These are phyloP conservation scores for Ophion costatus DNA, from an alignment of 2,888 invertebrate genomes.

Conservation along the genomic window DNA sequence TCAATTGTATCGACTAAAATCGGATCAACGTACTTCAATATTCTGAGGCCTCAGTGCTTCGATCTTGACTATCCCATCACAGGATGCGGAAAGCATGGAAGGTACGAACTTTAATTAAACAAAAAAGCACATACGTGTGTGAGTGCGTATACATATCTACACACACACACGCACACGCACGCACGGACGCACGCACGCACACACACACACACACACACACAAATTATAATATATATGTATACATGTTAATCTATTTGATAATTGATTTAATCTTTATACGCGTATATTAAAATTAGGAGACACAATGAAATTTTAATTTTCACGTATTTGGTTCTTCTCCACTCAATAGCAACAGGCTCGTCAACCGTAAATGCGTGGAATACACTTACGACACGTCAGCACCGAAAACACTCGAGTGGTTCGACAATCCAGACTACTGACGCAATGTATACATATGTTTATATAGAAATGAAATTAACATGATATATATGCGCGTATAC, in stretches of 20 bases:
- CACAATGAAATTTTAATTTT: background rate
- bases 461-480: background rate
- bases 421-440: conserved; percentile 82
- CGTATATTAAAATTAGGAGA: background rate
- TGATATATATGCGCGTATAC: background rate
- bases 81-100: conserved; percentile 67
- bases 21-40: conserved; percentile 90
- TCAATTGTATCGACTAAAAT: conserved; percentile 86
- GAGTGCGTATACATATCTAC: background rate
- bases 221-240: too few relatives aligned
- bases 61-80: conserved; percentile 77
- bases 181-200: too few relatives aligned
- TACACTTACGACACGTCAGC: conserved; percentile 85
- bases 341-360: conserved; percentile 48
- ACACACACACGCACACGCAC: too few relatives aligned
- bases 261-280: background rate
- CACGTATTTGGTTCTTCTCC: background rate
- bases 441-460: background rate
- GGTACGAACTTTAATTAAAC: conserved; percentile 70
- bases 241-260: too few relatives aligned
- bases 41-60: conserved; percentile 90
- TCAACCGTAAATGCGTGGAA: conserved; percentile 84
- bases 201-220: too few relatives aligned
- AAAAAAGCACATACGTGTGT: conserved; percentile 76
- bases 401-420: conserved; percentile 86